Base-by-base conservation (phyloP, 2,888 invertebrate species). In the Capitulum mitella region DNA sequence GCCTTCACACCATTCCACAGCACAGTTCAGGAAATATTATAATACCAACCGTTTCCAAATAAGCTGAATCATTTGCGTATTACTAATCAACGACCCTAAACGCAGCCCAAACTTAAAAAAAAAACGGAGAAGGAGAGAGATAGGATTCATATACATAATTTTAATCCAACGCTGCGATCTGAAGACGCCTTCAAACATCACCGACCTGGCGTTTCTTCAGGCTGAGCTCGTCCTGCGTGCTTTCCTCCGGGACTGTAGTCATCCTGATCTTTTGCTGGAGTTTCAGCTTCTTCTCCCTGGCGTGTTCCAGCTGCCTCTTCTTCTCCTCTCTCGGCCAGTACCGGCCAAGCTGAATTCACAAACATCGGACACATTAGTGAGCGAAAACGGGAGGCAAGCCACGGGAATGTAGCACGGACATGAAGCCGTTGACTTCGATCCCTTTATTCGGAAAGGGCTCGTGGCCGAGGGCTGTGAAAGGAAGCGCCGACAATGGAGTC, bases 311-410 rank as follows among this genome's bases (percentile, higher is more conserved):
- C 82, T 93, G 92, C 74, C 90, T 87, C 83, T 92, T 92, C 3
- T 92, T 88, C 82, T 93, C 92, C 82, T 92, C 92, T 84, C 90
- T 90, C 6, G 89, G 90, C 91, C 92, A 93, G 84, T 92, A 93
- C 48, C 91, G 89, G 12, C 92, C 92, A 29, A 88, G 87, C 88
- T 88, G 82, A 22, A 16, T 10, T 19, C 29, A 37, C 3, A 34
- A 22, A 1, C 1, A 54, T 26, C 2, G 6, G 54, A 22, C n/a
- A n/a, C n/a, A n/a, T n/a, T 22, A 8, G 46, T 46, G 10, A 46
- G 14, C 14, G 51, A 51, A 51, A 51, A 22, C 16, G 12, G 51
- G 22, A 14, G 16, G 3, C 19, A 19, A 51, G 12, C 16, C 22
- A 22, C 19, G 51, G 3, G 51, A 51, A 3, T 51, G 19, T 3